Evolutionary conservation across 2,113 vertebrate species (phyloP).

Genomic region (Mesembrinibis cayennensis): DNA sequence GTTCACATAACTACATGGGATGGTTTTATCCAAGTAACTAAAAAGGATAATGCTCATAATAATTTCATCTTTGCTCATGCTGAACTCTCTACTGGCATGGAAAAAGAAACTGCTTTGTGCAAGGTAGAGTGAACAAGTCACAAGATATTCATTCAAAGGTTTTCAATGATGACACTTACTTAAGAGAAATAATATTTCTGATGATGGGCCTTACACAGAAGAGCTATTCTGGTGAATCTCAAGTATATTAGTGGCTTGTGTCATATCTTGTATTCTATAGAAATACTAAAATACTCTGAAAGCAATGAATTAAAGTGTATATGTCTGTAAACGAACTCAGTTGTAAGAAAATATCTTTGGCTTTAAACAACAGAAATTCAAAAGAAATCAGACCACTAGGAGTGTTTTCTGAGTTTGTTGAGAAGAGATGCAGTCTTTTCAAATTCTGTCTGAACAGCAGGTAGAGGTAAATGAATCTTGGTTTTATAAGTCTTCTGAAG

Average conservation of each 20-base stretch:
- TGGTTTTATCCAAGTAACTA: not conserved
- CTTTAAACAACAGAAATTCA: not conserved
- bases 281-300: not conserved
- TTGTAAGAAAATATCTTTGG: not conserved
- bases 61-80: not conserved
- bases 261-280: not conserved
- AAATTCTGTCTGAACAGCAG: not conserved
- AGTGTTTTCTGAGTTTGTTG: not conserved
- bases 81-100: not conserved
- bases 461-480: not conserved
- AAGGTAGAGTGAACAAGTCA: not conserved
- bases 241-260: not conserved
- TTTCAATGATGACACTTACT: not conserved
- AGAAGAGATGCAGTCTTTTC: not conserved
- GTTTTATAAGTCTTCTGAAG: not conserved
- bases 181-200: not conserved
- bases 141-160: not conserved
- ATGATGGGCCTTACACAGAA: not conserved
- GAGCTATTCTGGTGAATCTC: not conserved
- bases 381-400: not conserved
- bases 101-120: not conserved
- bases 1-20: not conserved
- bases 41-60: not conserved
- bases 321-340: not conserved
- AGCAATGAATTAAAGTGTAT: not conserved